These are phyloP conservation scores for Macrosiphum euphorbiae DNA, from an alignment of 2,888 invertebrate species.

Conservation along the genomic window DNA sequence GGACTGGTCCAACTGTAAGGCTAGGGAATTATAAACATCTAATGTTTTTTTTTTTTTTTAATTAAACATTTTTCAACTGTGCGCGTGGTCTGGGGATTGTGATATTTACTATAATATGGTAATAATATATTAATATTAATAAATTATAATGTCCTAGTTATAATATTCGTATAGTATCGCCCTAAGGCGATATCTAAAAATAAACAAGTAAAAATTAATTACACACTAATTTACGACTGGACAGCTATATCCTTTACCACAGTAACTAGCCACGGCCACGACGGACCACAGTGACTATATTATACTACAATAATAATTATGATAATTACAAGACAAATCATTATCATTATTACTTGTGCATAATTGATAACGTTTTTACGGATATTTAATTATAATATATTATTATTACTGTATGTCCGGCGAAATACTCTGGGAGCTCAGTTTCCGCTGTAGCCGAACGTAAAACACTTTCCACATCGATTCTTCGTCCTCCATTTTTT, in stretches of 20 bases:
- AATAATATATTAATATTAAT: background rate
- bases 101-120: background rate
- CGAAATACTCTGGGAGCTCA: background rate
- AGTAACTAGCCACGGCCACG: background rate
- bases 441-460: slow-evolving; percentile 48
- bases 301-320: background rate
- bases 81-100: background rate
- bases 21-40: background rate
- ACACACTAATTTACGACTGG: background rate
- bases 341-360: background rate
- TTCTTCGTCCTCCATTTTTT: slow-evolving; percentile 29
- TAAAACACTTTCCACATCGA: slow-evolving; percentile 57
- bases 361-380: background rate
- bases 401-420: slow-evolving; percentile 47
- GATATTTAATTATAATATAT: background rate
- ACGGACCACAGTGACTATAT: background rate
- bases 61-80: background rate
- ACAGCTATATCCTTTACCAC: background rate
- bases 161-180: no score
- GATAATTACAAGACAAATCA: background rate
- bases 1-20: background rate
- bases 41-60: background rate
- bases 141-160: background rate
- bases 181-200: background rate
- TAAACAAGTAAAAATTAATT: background rate